Evolutionary conservation across 2,888 invertebrate species (phyloP), one percentile per base, ranked within the genome.

Genomic region (Dione vanillae): DNA sequence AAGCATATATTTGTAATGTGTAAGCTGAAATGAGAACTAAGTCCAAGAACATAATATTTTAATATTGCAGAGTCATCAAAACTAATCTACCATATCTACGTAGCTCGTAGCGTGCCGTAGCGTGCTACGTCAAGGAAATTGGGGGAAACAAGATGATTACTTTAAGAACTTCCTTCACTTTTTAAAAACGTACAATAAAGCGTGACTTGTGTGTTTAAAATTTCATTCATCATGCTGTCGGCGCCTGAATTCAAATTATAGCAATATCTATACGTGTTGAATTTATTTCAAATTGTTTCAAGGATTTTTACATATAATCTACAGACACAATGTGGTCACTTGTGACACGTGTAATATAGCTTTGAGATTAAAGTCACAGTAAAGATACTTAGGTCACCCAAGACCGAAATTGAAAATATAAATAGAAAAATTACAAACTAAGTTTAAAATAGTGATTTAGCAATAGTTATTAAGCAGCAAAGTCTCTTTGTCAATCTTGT

Each of bases 101-200:
- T 19, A 65, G 20, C 40, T 14, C 43, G 54, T 56, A 16, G 35
- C 56, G n/a, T n/a, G n/a, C n/a, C 54, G 51, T 67, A 67, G 67
- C 70, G 67, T 62, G 70, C 62, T 64, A 64, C 56, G 56, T 40
- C 54, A 54, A 54, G 58, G 49, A 59, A 59, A 45, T 69, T 27
- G 47, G 20, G 40, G 49, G 64, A 69, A 69, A 69, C 64, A 20
- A 47, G 58, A 49, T 41, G 41, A 69, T 58, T 58, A 35, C 58
- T 65, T 49, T 35, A 41, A 58, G 52, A 49, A 54, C 27, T 45
- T 61, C 61, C 27, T 27, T 45, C 27, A 43, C 27, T 61, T 45
- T 45, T 61, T 61, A 40, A 56, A 45, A 19, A 41, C 14, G n/a
- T 49, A 41, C 49, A 54, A 56, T 58, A 41, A 41, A 43, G 10